Percentiles rank a stretch among this genome's conserved stretches.
Evolutionary conservation across 2,888 invertebrate genomes (phyloP).

Genomic region (Nomada flava): DNA sequence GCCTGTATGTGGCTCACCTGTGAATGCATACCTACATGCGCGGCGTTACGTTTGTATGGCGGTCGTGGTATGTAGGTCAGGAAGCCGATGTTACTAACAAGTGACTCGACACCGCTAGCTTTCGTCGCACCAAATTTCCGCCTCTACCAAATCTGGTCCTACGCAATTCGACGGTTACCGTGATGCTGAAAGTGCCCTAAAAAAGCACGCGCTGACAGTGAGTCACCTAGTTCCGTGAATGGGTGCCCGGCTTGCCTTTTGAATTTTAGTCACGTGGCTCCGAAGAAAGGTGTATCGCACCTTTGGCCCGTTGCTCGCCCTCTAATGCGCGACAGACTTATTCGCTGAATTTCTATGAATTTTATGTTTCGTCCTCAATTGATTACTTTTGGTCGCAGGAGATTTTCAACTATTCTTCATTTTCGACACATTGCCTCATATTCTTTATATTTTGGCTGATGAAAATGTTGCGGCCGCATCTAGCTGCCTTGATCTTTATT

Average conservation of each 20-base stretch:
- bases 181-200: slow-evolving; percentile 49
- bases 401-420: too few species aligned
- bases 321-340: neutral
- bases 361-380: too few species aligned
- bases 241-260: neutral
- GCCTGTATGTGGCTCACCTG: neutral
- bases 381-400: too few species aligned
- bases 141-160: slow-evolving; percentile 65
- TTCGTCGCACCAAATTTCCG: slow-evolving; percentile 72
- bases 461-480: too few species aligned
- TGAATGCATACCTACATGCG: neutral
- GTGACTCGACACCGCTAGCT: slow-evolving; percentile 73
- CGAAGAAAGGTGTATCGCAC: slow-evolving; percentile 18
- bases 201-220: slow-evolving; percentile 26
- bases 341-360: too few species aligned
- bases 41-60: slow-evolving; percentile 66
- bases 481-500: too few species aligned
- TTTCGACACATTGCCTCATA: too few species aligned
- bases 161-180: slow-evolving; percentile 31
- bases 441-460: too few species aligned
- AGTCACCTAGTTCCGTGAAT: slow-evolving; percentile 42
- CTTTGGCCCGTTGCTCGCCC: neutral
- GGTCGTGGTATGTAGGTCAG: slow-evolving; percentile 82
- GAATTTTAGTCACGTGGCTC: slow-evolving; percentile 30
- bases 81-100: slow-evolving; percentile 79